These are phyloP conservation scores for Oxyura jamaicensis DNA, from an alignment of 2,113 vertebrate species.

Conservation along the genomic window DNA sequence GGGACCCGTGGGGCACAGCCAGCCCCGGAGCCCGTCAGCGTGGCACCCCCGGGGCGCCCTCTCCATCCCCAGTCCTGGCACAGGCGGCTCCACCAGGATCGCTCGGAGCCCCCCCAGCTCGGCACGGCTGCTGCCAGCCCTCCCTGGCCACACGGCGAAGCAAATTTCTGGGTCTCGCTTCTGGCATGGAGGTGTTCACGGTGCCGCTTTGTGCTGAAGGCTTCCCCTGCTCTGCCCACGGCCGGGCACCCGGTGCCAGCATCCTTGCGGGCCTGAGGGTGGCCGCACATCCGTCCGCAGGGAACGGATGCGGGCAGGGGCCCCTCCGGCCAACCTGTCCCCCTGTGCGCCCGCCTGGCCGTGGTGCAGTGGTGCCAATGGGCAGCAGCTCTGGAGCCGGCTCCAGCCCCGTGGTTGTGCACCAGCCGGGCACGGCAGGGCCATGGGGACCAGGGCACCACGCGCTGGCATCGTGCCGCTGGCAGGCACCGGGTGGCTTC, in stretches of 20 bases:
- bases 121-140: accelerated
- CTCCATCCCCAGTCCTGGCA: accelerated
- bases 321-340: background rate
- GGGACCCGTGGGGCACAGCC: background rate
- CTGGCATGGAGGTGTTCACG: accelerated
- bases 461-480: background rate
- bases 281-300: too few relatives aligned
- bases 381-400: accelerated
- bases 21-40: accelerated
- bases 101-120: accelerated
- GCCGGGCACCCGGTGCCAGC: background rate
- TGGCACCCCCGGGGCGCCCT: background rate
- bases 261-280: background rate
- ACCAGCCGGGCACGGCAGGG: accelerated
- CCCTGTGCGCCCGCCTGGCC: accelerated
- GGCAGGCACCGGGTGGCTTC: background rate
- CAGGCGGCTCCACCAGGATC: accelerated
- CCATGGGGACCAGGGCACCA: background rate
- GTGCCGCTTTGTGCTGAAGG: background rate
- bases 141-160: accelerated
- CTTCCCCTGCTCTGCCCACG: background rate
- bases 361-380: too few relatives aligned
- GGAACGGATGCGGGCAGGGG: background rate
- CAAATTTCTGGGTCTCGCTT: accelerated
- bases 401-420: background rate